phyloP scores from a whole-genome alignment of 2,797 vertebrate genomes.

The Ibycter americanus region DNA sequence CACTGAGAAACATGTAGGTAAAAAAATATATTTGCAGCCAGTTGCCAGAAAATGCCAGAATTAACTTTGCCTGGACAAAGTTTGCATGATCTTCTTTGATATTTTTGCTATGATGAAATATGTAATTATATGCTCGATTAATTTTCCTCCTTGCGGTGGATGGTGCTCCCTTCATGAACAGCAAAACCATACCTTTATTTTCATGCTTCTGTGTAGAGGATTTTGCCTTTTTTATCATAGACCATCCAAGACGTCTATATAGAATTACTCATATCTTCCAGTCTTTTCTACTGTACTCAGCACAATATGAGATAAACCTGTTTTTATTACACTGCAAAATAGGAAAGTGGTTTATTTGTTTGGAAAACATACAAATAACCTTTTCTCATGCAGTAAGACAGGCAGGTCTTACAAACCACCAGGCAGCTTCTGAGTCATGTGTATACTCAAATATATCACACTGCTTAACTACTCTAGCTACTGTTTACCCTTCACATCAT shows the following conservation, averaged over 20 bases:
- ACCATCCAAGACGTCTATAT: not conserved
- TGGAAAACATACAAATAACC: not conserved
- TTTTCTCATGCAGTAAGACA: not conserved
- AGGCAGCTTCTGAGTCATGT: not conserved
- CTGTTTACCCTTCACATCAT: not conserved
- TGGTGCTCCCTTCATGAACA: not conserved
- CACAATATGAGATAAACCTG: not conserved
- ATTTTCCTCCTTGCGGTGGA: not conserved
- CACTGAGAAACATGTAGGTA: not conserved
- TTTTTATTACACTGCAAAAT: not conserved
- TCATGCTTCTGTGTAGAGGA: not conserved
- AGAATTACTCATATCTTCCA: not conserved
- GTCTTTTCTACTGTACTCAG: not conserved
- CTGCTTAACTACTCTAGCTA: not conserved
- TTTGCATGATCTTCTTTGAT: not conserved
- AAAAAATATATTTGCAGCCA: not conserved
- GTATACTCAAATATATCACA: not conserved
- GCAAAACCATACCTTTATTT: not conserved
- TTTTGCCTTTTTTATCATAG: not conserved
- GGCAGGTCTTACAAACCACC: no score
- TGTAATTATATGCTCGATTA: not conserved
- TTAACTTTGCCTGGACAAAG: not conserved
- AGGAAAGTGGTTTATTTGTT: not conserved
- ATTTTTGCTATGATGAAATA: not conserved
- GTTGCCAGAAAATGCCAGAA: not conserved